phyloP scores from a whole-genome alignment of 1,140 invertebrate genomes.

The Spodoptera litura region DNA sequence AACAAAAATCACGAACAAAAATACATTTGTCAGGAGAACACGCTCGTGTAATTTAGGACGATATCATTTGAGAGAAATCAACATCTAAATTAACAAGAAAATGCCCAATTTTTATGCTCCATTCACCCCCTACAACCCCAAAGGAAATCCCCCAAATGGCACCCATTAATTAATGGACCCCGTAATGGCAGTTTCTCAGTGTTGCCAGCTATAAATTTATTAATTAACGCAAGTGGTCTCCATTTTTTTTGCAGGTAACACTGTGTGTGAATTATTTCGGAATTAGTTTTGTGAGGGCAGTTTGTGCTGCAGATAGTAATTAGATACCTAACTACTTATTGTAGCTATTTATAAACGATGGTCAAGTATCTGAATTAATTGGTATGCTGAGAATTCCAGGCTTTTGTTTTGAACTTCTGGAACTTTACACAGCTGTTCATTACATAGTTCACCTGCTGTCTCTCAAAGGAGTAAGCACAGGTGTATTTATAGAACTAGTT shows the following conservation, averaged over 20 bases:
- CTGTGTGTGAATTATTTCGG: constrained; percentile 31
- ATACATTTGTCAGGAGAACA: not conserved
- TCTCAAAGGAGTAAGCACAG: too few species aligned
- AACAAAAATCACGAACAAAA: not conserved
- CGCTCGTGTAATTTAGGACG: not conserved
- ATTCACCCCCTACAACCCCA: constrained; percentile 33
- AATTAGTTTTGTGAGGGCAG: not conserved
- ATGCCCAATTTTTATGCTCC: constrained; percentile 45
- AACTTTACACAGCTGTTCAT: too few species aligned
- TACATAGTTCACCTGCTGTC: too few species aligned
- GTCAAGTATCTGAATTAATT: too few species aligned
- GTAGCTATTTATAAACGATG: too few species aligned
- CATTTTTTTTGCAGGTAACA: constrained; percentile 41
- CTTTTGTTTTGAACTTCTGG: too few species aligned
- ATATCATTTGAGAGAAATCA: constrained; percentile 38
- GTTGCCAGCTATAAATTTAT: constrained; percentile 45
- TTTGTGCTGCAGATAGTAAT: not conserved
- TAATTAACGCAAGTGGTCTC: constrained; percentile 42
- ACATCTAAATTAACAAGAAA: constrained; percentile 44
- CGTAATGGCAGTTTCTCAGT: constrained; percentile 42
- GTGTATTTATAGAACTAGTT: too few species aligned
- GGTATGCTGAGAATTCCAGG: too few species aligned
- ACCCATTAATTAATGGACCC: constrained; percentile 51
- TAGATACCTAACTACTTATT: not conserved
- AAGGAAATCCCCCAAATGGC: constrained; percentile 49